A percentile compares a stretch with the other conserved stretches of the same genome.
Evolutionary conservation across 2,888 invertebrate genomes (phyloP).

Genomic region (Atethmia centrago): DNA sequence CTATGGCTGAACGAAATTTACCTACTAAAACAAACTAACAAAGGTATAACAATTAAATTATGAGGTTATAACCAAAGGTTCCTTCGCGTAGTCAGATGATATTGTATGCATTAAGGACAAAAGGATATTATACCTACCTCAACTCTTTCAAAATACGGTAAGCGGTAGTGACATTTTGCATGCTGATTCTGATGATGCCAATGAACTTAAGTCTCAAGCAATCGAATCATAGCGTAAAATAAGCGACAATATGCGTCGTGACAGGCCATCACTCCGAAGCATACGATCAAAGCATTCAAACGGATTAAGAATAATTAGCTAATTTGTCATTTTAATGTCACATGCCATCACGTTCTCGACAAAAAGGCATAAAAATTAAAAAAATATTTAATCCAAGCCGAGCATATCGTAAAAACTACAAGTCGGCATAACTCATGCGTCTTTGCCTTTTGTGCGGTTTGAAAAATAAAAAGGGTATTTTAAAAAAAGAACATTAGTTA

Average conservation of each 20-base stretch:
- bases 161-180: conserved; percentile 59
- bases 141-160: conserved; percentile 21
- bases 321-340: conserved; percentile 91
- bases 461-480: conserved; percentile 83
- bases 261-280: conserved; percentile 80
- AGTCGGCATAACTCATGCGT: conserved; percentile 88
- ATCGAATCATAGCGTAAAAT: conserved; percentile 71
- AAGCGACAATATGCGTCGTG: conserved; percentile 76
- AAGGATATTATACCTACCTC: conserved; percentile 24
- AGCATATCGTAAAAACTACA: conserved; percentile 89
- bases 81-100: neutral
- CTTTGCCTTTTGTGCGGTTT: conserved; percentile 87
- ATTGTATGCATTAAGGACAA: conserved; percentile 8
- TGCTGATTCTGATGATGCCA: conserved; percentile 69
- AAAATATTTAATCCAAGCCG: conserved; percentile 87
- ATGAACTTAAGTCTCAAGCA: conserved; percentile 75
- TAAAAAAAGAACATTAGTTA: conserved; percentile 88
- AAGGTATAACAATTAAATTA: neutral
- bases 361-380: conserved; percentile 83
- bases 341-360: conserved; percentile 88
- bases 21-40: neutral
- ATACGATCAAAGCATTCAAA: conserved; percentile 84
- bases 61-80: neutral
- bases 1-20: neutral
- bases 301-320: conserved; percentile 90